Conservation (phyloP, 2,888 invertebrate species). For the Octodonta nipae region DNA sequence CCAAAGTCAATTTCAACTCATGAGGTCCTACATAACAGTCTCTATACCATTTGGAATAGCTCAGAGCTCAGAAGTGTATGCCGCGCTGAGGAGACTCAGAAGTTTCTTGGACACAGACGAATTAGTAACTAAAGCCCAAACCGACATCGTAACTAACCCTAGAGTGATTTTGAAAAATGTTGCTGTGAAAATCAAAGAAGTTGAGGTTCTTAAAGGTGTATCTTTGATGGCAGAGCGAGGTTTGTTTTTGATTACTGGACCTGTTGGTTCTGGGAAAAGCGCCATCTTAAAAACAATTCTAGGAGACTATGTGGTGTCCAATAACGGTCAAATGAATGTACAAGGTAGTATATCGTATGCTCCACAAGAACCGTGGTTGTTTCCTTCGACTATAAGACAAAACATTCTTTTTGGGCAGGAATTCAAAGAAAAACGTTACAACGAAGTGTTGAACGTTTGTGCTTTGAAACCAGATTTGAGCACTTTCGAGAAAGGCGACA, state of each 20-base stretch:
- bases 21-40: constrained; percentile 20
- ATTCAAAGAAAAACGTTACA: constrained; percentile 27
- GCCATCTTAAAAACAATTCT: constrained; percentile 23
- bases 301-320: constrained; percentile 18
- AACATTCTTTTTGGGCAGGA: constrained; percentile 30
- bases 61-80: constrained; percentile 20
- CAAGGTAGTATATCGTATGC: constrained; percentile 25
- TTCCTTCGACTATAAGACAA: constrained; percentile 24
- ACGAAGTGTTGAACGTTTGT: constrained; percentile 32
- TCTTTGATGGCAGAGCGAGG: constrained; percentile 33
- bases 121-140: constrained; percentile 1
- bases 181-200: constrained; percentile 18
- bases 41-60: constrained; percentile 23
- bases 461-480: constrained; percentile 40
- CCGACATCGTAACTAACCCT: constrained; percentile 6
- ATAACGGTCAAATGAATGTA: constrained; percentile 17
- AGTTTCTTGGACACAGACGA: constrained; percentile 14
- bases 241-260: constrained; percentile 44
- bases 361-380: constrained; percentile 27
- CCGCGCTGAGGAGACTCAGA: constrained; percentile 17
- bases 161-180: constrained; percentile 14
- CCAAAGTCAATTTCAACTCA: constrained; percentile 14
- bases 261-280: constrained; percentile 35
- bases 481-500: constrained; percentile 26
- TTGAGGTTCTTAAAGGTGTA: constrained; percentile 32